Base-by-base conservation (phyloP, 2,113 vertebrate genomes). In the Mixornis gularis region DNA sequence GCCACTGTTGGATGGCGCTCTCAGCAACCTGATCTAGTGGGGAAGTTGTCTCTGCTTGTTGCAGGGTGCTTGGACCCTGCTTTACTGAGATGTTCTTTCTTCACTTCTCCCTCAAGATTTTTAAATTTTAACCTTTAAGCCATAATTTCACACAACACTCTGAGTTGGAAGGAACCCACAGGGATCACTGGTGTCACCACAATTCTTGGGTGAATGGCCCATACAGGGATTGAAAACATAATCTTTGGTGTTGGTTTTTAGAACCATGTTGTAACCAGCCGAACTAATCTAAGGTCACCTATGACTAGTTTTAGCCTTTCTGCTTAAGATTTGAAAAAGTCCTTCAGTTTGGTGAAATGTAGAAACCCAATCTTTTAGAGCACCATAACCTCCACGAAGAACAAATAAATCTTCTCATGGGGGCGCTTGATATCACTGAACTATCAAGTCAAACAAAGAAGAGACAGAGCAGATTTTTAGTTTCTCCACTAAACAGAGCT, bases 1-100 rank as follows among this genome's bases (percentile, higher is more conserved):
- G 25, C 29, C 9, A 46, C 27, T 30, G 21, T 5, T 63, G 27
- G 43, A 68, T 0, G 0, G 17, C 30, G 19, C 51, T 59, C 7
- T 59, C 34, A 72, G n/a, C n/a, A 66, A 51, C 3, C 7, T 72
- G 43, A 43, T 38, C 19, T 27, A 13, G 16, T 9, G 11, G 27
- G 26, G 30, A 60, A 79, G 27, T 13, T 34, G 12, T 71, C 15
- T 22, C 48, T 64, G 16, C 10, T 27, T 2, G 6, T 5, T 21
- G 22, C 24, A 79, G 25, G 7, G 6, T 7, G 2, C 5, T 84
- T 68, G 38, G 24, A 53, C 30, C 38, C 38, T 38, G 38, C 1
- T 22, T 94, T 55, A 30, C 20, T 59, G 52, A 86, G 89, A 77
- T 44, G 12, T 17, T 30, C 2, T 81, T 94, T 90, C 49, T 29